Evolutionary conservation across 2,113 vertebrate genomes (phyloP).

Genomic region (Malurus melanocephalus): DNA sequence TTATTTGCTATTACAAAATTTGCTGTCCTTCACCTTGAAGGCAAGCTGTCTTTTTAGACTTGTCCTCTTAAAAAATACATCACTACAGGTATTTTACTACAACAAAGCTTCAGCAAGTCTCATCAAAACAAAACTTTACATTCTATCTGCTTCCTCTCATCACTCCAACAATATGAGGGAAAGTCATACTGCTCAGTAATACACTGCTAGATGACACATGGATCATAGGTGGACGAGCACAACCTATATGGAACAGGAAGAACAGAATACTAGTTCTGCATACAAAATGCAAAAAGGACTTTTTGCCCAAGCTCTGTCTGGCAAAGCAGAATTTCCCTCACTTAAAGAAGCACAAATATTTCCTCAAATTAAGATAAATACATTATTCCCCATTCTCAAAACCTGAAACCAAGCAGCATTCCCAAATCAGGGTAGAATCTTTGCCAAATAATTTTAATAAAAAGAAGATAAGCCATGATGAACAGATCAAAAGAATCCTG

Average conservation of each 20-base stretch:
- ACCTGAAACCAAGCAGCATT: not conserved
- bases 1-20: not conserved
- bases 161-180: not conserved
- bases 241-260: not conserved
- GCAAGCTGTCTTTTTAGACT: not conserved
- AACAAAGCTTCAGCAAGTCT: not conserved
- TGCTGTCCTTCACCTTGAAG: not conserved
- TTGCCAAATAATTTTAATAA: not conserved
- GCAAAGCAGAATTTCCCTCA: not conserved
- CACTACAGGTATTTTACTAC: not conserved
- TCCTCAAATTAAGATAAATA: not conserved
- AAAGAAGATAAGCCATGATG: not conserved
- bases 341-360: not conserved
- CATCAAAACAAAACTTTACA: not conserved
- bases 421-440: not conserved
- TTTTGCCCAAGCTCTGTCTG: not conserved
- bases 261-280: not conserved
- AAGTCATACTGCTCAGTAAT: not conserved
- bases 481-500: slow-evolving; percentile 16
- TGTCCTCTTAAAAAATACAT: not conserved
- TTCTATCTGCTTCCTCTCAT: not conserved
- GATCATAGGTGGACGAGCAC: not conserved
- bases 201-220: not conserved
- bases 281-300: not conserved
- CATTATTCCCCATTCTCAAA: not conserved